Percentiles rank a stretch among this genome's conserved stretches.
Evolutionary conservation across 2,888 invertebrate species (phyloP).

Genomic region (Drosophila cognata): DNA sequence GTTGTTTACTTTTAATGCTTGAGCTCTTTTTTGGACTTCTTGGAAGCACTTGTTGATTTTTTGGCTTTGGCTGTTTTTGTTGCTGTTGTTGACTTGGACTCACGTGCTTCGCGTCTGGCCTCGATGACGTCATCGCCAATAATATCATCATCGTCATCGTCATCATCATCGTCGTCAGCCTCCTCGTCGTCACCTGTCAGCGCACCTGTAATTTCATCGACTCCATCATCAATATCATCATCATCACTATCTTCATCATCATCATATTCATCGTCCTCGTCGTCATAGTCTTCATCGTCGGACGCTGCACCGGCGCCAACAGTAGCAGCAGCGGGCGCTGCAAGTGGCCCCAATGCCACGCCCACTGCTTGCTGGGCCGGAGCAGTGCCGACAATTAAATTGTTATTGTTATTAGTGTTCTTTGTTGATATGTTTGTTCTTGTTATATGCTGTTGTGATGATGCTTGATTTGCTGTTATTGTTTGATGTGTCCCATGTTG

Average conservation of each 20-base stretch:
- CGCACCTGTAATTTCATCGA: slow-evolving; percentile 89
- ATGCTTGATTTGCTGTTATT: slow-evolving; percentile 63
- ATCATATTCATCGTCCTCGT: slow-evolving; percentile 46
- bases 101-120: slow-evolving; percentile 91
- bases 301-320: slow-evolving; percentile 86
- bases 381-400: slow-evolving; percentile 50
- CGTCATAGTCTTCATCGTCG: slow-evolving; percentile 55
- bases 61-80: slow-evolving; percentile 82
- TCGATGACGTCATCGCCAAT: slow-evolving; percentile 88
- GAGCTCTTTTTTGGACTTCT: slow-evolving; percentile 82
- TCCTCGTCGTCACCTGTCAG: slow-evolving; percentile 89
- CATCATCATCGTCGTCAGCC: slow-evolving; percentile 88
- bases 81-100: slow-evolving; percentile 90
- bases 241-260: slow-evolving; percentile 70
- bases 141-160: slow-evolving; percentile 89
- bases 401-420: slow-evolving; percentile 66
- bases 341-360: slow-evolving; percentile 43
- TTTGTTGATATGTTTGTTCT: slow-evolving; percentile 51
- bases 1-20: slow-evolving; percentile 75
- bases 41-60: slow-evolving; percentile 83
- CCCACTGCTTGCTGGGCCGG: slow-evolving; percentile 49
- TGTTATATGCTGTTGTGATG: slow-evolving; percentile 67
- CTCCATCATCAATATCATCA: slow-evolving; percentile 86
- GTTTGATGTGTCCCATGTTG: slow-evolving; percentile 64
- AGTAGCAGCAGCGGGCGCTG: slow-evolving; percentile 31